Conservation (phyloP, 2,797 vertebrate genomes). For the Podargus strigoides region DNA sequence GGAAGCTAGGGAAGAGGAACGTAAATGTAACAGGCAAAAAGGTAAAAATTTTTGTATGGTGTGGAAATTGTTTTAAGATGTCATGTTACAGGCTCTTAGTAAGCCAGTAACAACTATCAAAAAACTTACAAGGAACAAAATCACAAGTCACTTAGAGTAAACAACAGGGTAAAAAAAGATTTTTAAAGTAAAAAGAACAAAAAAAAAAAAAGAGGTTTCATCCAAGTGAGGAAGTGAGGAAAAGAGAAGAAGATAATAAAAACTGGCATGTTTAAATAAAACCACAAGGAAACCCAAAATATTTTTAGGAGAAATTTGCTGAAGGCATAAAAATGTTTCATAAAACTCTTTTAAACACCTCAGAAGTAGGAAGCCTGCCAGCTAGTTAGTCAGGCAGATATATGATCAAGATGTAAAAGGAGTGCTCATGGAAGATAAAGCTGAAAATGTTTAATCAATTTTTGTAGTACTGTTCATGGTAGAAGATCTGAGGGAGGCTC, state of each 20-base stretch:
- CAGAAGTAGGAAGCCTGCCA: slow-evolving; percentile 10
- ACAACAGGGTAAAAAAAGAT: neutral
- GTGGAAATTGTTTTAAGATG: neutral
- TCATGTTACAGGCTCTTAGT: neutral
- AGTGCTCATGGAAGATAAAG: slow-evolving; percentile 37
- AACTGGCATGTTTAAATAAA: neutral
- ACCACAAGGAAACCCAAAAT: neutral
- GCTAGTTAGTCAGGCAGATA: slow-evolving; percentile 44
- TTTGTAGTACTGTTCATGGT: slow-evolving; percentile 25
- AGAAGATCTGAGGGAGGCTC: slow-evolving; percentile 11
- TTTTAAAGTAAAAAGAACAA: neutral
- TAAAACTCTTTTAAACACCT: neutral
- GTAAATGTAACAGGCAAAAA: neutral
- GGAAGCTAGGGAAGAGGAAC: neutral
- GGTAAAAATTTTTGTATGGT: neutral
- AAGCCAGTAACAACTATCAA: neutral
- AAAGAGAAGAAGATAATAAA: neutral
- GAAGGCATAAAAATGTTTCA: slow-evolving; percentile 15
- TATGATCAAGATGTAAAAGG: slow-evolving; percentile 47
- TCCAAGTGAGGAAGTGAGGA: neutral
- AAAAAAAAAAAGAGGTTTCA: neutral
- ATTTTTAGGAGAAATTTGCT: slow-evolving; percentile 26
- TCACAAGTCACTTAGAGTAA: neutral
- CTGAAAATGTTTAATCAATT: slow-evolving; percentile 32
- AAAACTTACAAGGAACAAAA: neutral